Evolutionary conservation across 2,888 invertebrate species (phyloP), one percentile per base, ranked within the genome.

Genomic region (Synergus umbraculus): DNA sequence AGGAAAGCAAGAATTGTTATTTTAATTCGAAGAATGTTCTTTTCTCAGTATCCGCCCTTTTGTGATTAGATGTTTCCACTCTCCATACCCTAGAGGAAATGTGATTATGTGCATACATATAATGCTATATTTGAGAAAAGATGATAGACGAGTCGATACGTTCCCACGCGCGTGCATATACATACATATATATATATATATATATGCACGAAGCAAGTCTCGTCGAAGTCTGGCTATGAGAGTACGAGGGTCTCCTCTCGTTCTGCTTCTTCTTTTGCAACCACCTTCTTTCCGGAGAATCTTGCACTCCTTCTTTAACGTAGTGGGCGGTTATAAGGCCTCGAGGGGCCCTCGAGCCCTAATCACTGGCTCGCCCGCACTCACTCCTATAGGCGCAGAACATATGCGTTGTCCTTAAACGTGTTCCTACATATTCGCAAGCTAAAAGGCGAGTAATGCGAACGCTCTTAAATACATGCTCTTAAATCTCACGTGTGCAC

Each of bases 131-230:
- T 84, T 79, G 85, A 82, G 84, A 84, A 84, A 83, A 85, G 85
- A 89, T 89, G 90, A 90, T 89, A 88, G 88, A 90, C 90, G 90
- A 91, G 89, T 87, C 89, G 88, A 90, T 90, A 89, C 87, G 90
- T 91, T 90, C 91, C 90, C 91, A 91, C 91, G 90, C 89, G 88
- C 81, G 73, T 54, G n/a, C 2, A 7, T n/a, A n/a, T 9, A 54
- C 9, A 8, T n/a, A 7, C 8, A n/a, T 9, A 54, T 8, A 8
- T n/a, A 67, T 67, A 7, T n/a, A n/a, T 9, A 54, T 8, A 8
- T n/a, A 67, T 67, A 81, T 82, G 77, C 77, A 79, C 79, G 80
- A 54, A 44, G 69, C 69, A 73, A 69, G 73, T 73, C 73, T 73
- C 73, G 73, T 54, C 73, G 37, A 81, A 80, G 79, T 84, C 81